These are phyloP conservation scores for Melanostoma scalare DNA, from an alignment of 2,888 invertebrate genomes.

Conservation along the genomic window DNA sequence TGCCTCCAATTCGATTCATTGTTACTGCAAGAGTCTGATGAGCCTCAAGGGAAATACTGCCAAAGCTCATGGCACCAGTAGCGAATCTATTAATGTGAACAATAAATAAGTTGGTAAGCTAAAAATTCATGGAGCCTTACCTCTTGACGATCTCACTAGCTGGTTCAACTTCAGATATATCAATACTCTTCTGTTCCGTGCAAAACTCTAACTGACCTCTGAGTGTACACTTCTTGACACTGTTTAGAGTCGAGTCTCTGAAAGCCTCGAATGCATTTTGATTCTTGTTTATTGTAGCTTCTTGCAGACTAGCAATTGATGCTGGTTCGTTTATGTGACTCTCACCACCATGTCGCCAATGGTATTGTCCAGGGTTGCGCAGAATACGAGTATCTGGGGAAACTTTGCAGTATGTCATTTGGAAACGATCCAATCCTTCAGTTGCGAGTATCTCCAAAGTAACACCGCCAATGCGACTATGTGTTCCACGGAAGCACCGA, in stretches of 20 bases:
- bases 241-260: conserved; percentile 93
- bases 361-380: conserved; percentile 95
- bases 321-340: conserved; percentile 98
- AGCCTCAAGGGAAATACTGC: conserved; percentile 97
- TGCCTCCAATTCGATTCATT: conserved; percentile 98
- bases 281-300: conserved; percentile 92
- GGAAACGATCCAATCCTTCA: conserved; percentile 92
- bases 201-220: conserved; percentile 96
- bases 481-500: conserved; percentile 93
- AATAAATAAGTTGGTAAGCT: too few species aligned
- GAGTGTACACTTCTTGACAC: conserved; percentile 92
- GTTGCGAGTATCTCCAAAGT: conserved; percentile 93
- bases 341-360: conserved; percentile 98
- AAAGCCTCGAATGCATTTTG: conserved; percentile 91
- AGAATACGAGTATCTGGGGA: conserved; percentile 86
- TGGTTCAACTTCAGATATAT: conserved; percentile 94
- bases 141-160: conserved; percentile 97
- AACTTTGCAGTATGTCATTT: conserved; percentile 86
- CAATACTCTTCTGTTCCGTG: conserved; percentile 89
- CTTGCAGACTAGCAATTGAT: conserved; percentile 88
- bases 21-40: conserved; percentile 97
- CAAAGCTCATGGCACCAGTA: conserved; percentile 96
- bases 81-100: conserved; percentile 77
- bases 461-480: conserved; percentile 92
- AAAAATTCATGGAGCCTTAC: conserved; percentile 84